Percentiles rank a stretch among this genome's conserved stretches.
These are phyloP conservation scores for Molossus molossus DNA, from an alignment of 2,797 vertebrate genomes.

Conservation along the genomic window DNA sequence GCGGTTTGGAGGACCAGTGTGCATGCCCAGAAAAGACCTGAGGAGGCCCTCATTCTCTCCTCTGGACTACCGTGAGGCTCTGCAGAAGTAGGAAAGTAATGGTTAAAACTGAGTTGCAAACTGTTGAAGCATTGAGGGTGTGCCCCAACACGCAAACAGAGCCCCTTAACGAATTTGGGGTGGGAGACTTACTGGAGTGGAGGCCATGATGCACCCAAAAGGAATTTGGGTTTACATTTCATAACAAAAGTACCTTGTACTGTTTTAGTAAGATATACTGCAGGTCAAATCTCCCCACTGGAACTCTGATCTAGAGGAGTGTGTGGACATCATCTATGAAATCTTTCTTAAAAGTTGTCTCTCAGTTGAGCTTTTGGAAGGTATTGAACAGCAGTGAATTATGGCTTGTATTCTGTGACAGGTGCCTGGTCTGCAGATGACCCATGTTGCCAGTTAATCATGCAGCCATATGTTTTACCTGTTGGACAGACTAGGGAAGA, in stretches of 20 bases:
- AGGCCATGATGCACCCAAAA: background rate
- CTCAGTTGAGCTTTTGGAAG: slow-evolving; percentile 18
- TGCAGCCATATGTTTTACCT: background rate
- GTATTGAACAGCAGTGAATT: background rate
- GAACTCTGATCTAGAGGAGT: background rate
- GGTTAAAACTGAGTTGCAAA: background rate
- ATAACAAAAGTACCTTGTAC: background rate
- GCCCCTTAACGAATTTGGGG: background rate
- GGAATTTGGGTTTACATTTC: background rate
- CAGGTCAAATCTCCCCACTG: background rate
- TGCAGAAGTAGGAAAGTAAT: background rate
- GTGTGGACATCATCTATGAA: background rate
- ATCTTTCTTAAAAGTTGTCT: slow-evolving; percentile 4
- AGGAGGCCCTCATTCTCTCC: background rate
- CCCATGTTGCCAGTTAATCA: background rate
- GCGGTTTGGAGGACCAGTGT: background rate
- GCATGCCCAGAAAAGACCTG: background rate
- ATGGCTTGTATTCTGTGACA: background rate
- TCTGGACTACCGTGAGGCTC: background rate
- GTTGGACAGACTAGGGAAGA: background rate
- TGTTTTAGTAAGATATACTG: background rate
- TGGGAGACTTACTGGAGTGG: background rate
- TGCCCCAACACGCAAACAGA: background rate
- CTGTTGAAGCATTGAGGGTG: background rate
- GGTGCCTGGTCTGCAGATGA: background rate